Evolutionary conservation across 2,113 vertebrate genomes (phyloP).

Genomic region (Lates calcarifer): DNA sequence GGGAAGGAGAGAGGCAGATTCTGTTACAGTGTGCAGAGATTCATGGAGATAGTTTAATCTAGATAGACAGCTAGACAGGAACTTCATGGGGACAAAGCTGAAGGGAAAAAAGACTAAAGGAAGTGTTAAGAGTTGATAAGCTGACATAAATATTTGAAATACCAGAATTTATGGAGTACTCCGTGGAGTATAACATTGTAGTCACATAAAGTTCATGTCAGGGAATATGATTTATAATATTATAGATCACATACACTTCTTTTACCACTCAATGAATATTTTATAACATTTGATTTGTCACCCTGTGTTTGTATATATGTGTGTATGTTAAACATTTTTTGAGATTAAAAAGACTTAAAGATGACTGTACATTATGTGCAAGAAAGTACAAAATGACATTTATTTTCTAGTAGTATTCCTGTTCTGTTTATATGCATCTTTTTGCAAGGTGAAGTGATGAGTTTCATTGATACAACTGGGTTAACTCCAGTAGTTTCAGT

Average conservation of each 20-base stretch:
- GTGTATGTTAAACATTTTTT: not conserved
- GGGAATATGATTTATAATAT: slow-evolving; percentile 43
- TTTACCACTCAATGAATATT: slow-evolving; percentile 30
- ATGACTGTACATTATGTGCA: slow-evolving; percentile 21
- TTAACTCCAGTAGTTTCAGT: not conserved
- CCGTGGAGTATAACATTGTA: slow-evolving; percentile 19
- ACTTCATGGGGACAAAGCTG: not conserved
- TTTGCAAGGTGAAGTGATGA: not conserved
- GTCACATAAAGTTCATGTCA: slow-evolving; percentile 40
- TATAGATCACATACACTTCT: not conserved
- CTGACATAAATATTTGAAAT: slow-evolving; percentile 33
- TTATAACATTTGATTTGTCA: slow-evolving; percentile 2
- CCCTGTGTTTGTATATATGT: slow-evolving; percentile 26
- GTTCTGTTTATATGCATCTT: slow-evolving; percentile 6
- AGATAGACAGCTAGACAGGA: not conserved
- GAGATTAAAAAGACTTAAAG: slow-evolving; percentile 14
- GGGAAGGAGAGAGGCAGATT: slow-evolving; percentile 50
- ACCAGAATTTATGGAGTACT: slow-evolving; percentile 24
- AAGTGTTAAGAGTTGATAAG: slow-evolving; percentile 3
- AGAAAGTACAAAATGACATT: not conserved
- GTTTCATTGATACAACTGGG: not conserved
- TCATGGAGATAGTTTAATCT: slow-evolving; percentile 47
- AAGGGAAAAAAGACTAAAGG: slow-evolving; percentile 29
- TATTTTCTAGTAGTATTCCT: not conserved
- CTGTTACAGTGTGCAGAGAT: slow-evolving; percentile 55